Base-by-base conservation (phyloP, 1,140 invertebrate species). In the Eriosoma lanigerum region DNA sequence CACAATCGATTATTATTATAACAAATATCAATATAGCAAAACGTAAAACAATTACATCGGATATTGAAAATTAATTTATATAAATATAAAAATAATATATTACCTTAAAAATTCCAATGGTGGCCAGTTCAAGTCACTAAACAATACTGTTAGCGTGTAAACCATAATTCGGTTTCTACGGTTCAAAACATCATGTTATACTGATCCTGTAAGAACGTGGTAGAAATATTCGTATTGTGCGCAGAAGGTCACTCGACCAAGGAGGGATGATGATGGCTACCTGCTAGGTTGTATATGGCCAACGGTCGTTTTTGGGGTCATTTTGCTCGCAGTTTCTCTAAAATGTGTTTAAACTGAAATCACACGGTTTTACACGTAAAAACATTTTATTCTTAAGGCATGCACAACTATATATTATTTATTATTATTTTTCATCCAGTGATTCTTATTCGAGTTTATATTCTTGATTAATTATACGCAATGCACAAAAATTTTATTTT, bases 251-350 rank as follows among this genome's bases (percentile, higher is more conserved):
- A 26, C 13, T 46, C 44, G 21, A 24, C 5, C 38, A 21, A 68
- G 66, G 21, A 68, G 44, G 66, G 44, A 68, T 48, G 66, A 44
- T 13, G 29, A n/a, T 58, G 58, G n/a, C 12, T 44, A 26, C 56
- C 24, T 24, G 1, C 64, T 48, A 68, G 38, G n/a, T n/a, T n/a
- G 38, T 68, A 21, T 15, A 26, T 17, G 21, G 64, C 38, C 66
- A 68, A 68, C 24, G 66, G 21, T 48, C 66, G 44, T 68, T 68
- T 68, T 24, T 12, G 13, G 64, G 21, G 64, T 15, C 12, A 66
- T 66, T 66, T 48, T 21, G 3, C 13, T 17, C 21, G 2, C 32
- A 38, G 21, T 68, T 68, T n/a, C 8, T 48, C 44, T 17, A 29
- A 68, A 68, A 66, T 44, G n/a, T n/a, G 38, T 68, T 6, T 24